Percentiles rank a stretch among this genome's conserved stretches.
These are phyloP conservation scores for Nasonovia ribisnigri DNA, from an alignment of 2,888 invertebrate genomes.

Conservation along the genomic window DNA sequence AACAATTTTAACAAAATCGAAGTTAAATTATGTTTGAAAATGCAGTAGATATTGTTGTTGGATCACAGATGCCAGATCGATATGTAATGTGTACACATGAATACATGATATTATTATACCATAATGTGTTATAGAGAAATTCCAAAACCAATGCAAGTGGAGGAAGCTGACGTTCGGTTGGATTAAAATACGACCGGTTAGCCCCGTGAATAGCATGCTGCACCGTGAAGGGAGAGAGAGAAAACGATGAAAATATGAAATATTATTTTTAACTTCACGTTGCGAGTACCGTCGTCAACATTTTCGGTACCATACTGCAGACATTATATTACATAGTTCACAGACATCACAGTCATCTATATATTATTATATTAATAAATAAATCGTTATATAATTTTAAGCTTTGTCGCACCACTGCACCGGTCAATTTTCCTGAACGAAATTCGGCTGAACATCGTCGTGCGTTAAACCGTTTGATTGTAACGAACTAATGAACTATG, in stretches of 20 bases:
- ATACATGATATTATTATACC: neutral
- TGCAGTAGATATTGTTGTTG: neutral
- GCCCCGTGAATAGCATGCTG: neutral
- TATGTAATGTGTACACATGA: neutral
- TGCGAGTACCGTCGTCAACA: neutral
- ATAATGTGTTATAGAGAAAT: neutral
- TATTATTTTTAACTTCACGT: slow-evolving; percentile 9
- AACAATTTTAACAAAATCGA: neutral
- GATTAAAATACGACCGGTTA: neutral
- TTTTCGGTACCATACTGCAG: neutral
- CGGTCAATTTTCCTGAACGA: neutral
- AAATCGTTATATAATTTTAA: neutral
- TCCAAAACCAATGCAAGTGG: neutral
- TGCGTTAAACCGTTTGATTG: neutral
- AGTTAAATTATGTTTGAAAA: neutral
- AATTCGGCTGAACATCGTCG: neutral
- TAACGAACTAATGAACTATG: neutral
- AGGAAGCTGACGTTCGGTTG: neutral
- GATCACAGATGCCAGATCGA: neutral
- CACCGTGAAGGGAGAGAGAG: neutral
- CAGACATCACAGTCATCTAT: neutral
- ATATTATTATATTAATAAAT: neutral
- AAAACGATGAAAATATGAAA: neutral
- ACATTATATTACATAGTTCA: neutral
- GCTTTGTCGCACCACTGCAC: neutral